A percentile compares a stretch with the other conserved stretches of the same genome.
These are phyloP conservation scores for Brachionus plicatilis DNA, from an alignment of 1,140 invertebrate genomes.

Conservation along the genomic window DNA sequence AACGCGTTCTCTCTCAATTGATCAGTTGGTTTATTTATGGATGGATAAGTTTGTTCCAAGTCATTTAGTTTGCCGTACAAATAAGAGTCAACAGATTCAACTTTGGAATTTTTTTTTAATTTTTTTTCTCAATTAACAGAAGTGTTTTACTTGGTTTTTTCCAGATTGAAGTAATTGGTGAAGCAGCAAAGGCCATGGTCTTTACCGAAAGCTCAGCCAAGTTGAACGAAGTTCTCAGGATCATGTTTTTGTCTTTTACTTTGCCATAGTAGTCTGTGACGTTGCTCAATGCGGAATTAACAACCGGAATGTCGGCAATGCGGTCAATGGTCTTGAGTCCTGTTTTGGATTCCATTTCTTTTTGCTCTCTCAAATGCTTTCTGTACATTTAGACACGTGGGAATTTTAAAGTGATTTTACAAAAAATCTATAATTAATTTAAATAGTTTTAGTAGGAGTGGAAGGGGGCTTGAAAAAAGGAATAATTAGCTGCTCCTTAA, in stretches of 20 bases:
- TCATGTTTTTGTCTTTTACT: not conserved
- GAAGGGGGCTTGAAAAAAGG: not conserved
- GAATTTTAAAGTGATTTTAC: not conserved
- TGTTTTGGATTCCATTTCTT: constrained; percentile 14
- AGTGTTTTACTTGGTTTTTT: constrained; percentile 11
- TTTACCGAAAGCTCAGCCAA: constrained; percentile 18
- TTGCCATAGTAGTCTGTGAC: constrained; percentile 11
- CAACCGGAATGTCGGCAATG: not conserved
- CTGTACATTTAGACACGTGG: constrained; percentile 21
- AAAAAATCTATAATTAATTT: not conserved
- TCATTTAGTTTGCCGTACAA: constrained; percentile 10
- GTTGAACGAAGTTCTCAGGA: constrained; percentile 13
- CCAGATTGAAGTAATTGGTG: constrained; percentile 4
- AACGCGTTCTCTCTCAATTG: not conserved
- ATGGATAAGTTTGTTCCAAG: not conserved
- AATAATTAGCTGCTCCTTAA: not conserved
- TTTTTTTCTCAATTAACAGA: not conserved
- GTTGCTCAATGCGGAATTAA: not conserved
- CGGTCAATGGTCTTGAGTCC: not conserved
- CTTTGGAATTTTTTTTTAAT: not conserved
- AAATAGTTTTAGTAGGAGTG: not conserved
- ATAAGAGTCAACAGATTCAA: constrained; percentile 13
- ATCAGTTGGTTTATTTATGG: constrained; percentile 1
- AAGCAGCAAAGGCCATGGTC: constrained; percentile 25
- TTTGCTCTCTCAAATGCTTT: constrained; percentile 33